Evolutionary conservation across 2,797 vertebrate species (phyloP), one percentile per base, ranked within the genome.

Genomic region (Hoplostethus atlanticus): DNA sequence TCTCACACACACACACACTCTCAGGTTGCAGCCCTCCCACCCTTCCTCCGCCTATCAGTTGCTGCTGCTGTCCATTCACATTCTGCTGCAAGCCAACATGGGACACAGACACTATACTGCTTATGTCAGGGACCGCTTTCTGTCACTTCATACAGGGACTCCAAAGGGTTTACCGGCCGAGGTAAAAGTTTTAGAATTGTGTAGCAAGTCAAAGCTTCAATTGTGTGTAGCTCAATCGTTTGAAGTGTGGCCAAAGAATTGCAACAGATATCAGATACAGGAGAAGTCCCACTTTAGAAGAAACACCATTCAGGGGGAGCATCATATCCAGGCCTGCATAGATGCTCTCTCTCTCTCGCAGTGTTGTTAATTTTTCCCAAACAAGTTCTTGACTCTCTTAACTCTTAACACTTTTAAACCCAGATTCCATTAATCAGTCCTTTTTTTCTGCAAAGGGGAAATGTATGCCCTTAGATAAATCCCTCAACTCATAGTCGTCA

Each of bases 11-110:
- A 21, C 21, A 21, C 21, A 21, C 21, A 21, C 21, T 1, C 21
- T 1, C 21, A 21, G 21, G 21, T 21, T 21, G 21, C 21, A 21
- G 21, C 21, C 21, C 21, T 21, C 34, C 25, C 59, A 25, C 63
- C 46, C 38, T 46, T 46, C n/a, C 55, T 28, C 2, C 5, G 74
- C 13, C 67, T 13, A 60, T 34, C 50, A 67, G 47, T 30, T 6
- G 25, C 16, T 25, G 55, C 67, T 67, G 47, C 16, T 53, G 60
- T 73, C 62, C 63, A 71, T 71, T 47, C 17, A 70, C 40, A 21
- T 28, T 17, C 57, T 40, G 6, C 62, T 63, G 1, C 11, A 13
- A 31, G 69, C 36, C 25, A 47, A 44, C 57, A 21, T n/a, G 36
- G 51, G n/a, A 51, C 63, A 64, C 55, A 31, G 25, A 44, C 57